Conservation (phyloP, 2,888 invertebrate genomes). For the Antitype chi region DNA sequence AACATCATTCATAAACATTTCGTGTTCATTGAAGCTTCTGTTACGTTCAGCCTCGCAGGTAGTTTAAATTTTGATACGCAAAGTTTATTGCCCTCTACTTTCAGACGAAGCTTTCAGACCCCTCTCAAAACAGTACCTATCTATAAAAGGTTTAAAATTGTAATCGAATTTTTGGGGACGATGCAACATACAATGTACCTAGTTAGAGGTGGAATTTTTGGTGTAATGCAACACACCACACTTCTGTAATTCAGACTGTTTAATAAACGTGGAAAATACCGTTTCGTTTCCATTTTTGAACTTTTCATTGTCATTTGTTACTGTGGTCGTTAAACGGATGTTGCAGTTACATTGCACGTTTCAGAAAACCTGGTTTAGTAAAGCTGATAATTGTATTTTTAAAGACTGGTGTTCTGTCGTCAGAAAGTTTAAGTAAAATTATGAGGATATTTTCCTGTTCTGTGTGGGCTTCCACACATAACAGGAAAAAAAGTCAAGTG, state of each 20-base stretch:
- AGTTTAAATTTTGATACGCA: slow-evolving; percentile 20
- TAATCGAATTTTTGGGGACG: slow-evolving; percentile 1
- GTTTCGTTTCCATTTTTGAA: slow-evolving; percentile 23
- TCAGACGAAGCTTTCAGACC: slow-evolving; percentile 8
- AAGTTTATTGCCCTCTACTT: slow-evolving; percentile 36
- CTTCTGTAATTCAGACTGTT: slow-evolving; percentile 14
- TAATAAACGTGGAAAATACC: background rate
- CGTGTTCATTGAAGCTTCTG: slow-evolving; percentile 26
- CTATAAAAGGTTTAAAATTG: slow-evolving; percentile 23
- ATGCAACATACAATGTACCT: slow-evolving; percentile 18
- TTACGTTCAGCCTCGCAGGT: slow-evolving; percentile 16
- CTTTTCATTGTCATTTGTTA: slow-evolving; percentile 21
- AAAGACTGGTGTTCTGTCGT: background rate
- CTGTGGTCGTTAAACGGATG: slow-evolving; percentile 10
- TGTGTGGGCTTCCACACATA: background rate
- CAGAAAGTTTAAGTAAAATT: background rate
- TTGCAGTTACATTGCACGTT: slow-evolving; percentile 18
- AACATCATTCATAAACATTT: slow-evolving; percentile 31
- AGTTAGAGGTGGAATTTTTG: slow-evolving; percentile 11
- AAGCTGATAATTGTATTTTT: background rate
- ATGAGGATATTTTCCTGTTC: background rate
- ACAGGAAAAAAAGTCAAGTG: background rate
- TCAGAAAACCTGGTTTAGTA: background rate
- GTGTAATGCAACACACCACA: slow-evolving; percentile 20
- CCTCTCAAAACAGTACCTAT: background rate